A percentile compares a stretch with the other conserved stretches of the same genome.
Conservation (phyloP, 2,113 vertebrate species). For the Cyrtonyx montezumae region DNA sequence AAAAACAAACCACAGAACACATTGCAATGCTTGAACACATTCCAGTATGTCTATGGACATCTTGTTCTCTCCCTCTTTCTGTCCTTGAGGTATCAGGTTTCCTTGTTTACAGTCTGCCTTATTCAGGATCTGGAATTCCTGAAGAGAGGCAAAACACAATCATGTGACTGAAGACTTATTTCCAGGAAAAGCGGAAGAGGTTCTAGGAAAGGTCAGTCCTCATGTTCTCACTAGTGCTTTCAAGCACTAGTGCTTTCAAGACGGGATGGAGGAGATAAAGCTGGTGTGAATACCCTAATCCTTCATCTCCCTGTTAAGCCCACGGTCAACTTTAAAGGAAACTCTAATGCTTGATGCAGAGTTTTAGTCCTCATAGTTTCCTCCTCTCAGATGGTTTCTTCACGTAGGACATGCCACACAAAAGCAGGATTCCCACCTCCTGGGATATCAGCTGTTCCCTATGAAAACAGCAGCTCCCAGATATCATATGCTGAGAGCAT, state of each 20-base stretch:
- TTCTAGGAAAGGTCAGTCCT: conserved; percentile 29
- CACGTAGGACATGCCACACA: background rate
- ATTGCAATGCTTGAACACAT: conserved; percentile 31
- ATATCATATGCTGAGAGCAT: background rate
- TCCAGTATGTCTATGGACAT: conserved; percentile 63
- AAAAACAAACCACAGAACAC: conserved; percentile 51
- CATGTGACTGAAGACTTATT: conserved; percentile 64
- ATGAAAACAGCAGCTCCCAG: background rate
- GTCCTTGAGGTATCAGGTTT: conserved; percentile 67
- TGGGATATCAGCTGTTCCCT: background rate
- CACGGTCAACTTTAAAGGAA: background rate
- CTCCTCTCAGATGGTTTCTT: background rate
- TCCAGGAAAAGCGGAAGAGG: conserved; percentile 64
- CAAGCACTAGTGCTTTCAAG: background rate
- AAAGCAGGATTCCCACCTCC: background rate
- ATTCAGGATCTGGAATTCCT: conserved; percentile 69
- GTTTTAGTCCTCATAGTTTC: background rate
- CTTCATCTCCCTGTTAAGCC: background rate
- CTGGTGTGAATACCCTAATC: background rate
- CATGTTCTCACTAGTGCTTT: background rate
- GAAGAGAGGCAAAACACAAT: conserved; percentile 69
- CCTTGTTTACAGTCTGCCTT: conserved; percentile 72
- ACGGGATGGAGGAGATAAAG: background rate
- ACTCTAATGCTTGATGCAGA: background rate
- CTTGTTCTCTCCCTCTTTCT: conserved; percentile 66